A percentile compares a stretch with the other conserved stretches of the same genome.
These are phyloP conservation scores for Gadopsis marmoratus DNA, from an alignment of 2,797 vertebrate genomes.

Conservation along the genomic window DNA sequence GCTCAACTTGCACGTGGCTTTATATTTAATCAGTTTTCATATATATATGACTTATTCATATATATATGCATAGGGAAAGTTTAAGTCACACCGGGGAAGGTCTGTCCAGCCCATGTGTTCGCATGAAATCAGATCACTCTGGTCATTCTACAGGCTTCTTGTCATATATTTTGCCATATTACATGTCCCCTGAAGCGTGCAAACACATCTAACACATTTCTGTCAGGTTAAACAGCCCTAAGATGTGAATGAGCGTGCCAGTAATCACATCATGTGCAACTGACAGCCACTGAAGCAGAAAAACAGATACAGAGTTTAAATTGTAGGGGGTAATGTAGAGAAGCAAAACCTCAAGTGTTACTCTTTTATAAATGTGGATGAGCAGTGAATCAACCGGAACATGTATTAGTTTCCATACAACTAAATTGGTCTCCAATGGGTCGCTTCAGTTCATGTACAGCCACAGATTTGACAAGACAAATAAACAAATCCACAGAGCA, in stretches of 20 bases:
- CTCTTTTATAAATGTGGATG: slow-evolving; percentile 6
- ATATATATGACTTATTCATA: background rate
- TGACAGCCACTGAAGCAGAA: slow-evolving; percentile 20
- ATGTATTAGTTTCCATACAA: background rate
- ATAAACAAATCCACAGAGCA: slow-evolving; percentile 1
- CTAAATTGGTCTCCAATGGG: background rate
- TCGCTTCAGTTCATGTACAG: background rate
- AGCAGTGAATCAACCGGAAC: background rate
- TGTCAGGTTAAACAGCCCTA: slow-evolving; percentile 21
- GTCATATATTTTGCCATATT: background rate
- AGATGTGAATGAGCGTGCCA: slow-evolving; percentile 10
- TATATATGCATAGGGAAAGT: background rate
- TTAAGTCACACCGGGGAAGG: background rate
- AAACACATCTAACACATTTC: slow-evolving; percentile 7
- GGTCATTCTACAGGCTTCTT: slow-evolving; percentile 7
- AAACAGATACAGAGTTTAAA: background rate
- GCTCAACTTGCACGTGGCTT: slow-evolving; percentile 3
- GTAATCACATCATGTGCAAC: slow-evolving; percentile 17
- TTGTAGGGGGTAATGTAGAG: background rate
- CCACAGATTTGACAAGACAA: slow-evolving; percentile 15
- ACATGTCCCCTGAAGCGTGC: background rate
- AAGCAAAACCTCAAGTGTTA: background rate
- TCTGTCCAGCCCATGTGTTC: slow-evolving; percentile 18
- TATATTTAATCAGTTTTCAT: slow-evolving; percentile 28
- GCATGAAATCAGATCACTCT: slow-evolving; percentile 37